Evolutionary conservation across 2,888 invertebrate genomes (phyloP), one percentile per base, ranked within the genome.

Genomic region (Seira sanloemensis): DNA sequence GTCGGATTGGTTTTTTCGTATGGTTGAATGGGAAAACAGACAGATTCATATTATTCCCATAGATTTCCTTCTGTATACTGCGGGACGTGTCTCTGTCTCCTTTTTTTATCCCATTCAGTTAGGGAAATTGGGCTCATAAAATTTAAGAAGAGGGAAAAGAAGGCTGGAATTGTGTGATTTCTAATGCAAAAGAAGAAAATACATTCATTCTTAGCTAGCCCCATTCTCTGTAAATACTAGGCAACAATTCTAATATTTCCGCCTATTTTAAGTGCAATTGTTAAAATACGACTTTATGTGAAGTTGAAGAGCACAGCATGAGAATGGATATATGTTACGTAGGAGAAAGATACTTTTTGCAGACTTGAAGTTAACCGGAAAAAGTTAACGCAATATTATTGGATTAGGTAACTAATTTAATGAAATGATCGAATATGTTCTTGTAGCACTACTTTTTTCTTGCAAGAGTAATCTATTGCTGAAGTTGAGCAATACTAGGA

Each of bases 1-100:
- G 76, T 81, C 81, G 81, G 65, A 76, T 76, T 81, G 76, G 76
- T 81, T 79, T 81, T 81, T 66, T 76, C 66, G 23, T 37, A 37
- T 37, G 37, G 5, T 37, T 37, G 26, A 66, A 74, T 73, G 67
- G 75, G 54, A 58, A 72, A 50, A 46, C 18, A 66, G 23, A 37
- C 37, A 68, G 16, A 71, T 62, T 27, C 46, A 46, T 24, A 18
- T 66, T 37, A 26, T 67, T 65, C 12, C 27, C 16, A 19, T 24
- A 37, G 23, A 50, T 67, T 21, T n/a, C 19, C 23, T 76, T 24
- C 37, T 27, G 27, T 75, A 37, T 37, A 37, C 12, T 37, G 4
- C 4, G 37, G 1, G n/a, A n/a, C 68, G 27, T 25, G 69, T 27
- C 65, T 71, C 74, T 27, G 73, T 23, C 24, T 75, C 37, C n/a